Percentiles rank a stretch among this genome's conserved stretches.
These are phyloP conservation scores for Apteryx owenii DNA, from an alignment of 2,113 vertebrate species.

Conservation along the genomic window DNA sequence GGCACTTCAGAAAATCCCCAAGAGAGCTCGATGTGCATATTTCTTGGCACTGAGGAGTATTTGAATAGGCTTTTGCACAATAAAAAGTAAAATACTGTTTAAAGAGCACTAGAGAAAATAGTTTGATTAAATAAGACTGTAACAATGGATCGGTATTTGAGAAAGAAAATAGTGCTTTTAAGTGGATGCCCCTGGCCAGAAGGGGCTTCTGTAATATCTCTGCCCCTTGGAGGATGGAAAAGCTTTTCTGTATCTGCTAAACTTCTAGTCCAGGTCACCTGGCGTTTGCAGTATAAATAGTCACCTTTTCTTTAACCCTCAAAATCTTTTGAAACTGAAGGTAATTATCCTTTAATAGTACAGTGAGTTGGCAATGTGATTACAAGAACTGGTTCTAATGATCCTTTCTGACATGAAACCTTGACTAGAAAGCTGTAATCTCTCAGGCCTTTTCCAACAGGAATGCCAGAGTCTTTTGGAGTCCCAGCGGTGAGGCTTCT, in stretches of 20 bases:
- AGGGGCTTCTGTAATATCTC: background rate
- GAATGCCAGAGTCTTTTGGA: background rate
- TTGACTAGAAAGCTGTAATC: background rate
- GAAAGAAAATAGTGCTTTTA: background rate
- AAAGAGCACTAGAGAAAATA: background rate
- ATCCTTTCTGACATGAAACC: background rate
- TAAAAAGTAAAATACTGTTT: background rate
- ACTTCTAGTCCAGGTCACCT: background rate
- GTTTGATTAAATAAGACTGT: background rate
- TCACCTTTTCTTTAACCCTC: background rate
- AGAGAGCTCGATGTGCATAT: background rate
- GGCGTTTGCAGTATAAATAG: background rate
- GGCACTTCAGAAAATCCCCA: background rate
- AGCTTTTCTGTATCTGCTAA: background rate
- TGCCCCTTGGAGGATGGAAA: background rate
- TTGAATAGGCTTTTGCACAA: background rate
- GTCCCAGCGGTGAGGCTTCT: background rate
- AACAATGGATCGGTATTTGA: background rate
- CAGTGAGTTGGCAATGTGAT: background rate
- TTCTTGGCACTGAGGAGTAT: background rate
- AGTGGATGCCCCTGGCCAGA: background rate
- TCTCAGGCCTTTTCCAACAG: constrained; percentile 7
- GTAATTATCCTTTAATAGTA: background rate
- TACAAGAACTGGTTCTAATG: background rate
- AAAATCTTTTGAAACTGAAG: background rate